Evolutionary conservation across 2,888 invertebrate species (phyloP).

Genomic region (Calephelis perditalis): DNA sequence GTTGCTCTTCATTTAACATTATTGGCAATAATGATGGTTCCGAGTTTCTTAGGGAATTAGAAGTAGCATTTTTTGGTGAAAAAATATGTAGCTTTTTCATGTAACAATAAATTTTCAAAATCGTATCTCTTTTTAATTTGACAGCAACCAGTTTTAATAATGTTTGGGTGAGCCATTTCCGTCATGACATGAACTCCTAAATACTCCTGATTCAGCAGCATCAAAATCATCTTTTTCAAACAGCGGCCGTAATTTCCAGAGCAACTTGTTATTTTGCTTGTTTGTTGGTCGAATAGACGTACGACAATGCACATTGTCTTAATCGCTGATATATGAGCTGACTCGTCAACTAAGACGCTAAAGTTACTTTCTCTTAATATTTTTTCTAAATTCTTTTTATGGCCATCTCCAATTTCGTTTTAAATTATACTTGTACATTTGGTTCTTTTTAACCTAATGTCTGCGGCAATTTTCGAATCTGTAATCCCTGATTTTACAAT

Average conservation of each 20-base stretch:
- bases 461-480: constrained; percentile 3
- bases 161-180: background rate
- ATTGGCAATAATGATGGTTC: background rate
- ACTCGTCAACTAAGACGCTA: constrained; percentile 21
- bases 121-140: background rate
- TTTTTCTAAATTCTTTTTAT: constrained; percentile 15
- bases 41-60: background rate
- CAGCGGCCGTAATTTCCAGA: background rate
- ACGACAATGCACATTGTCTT: constrained; percentile 19
- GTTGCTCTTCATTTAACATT: background rate
- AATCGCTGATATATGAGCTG: constrained; percentile 20
- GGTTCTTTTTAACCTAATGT: constrained; percentile 12
- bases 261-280: background rate
- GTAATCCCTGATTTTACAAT: background rate
- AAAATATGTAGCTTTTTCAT: background rate
- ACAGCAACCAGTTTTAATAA: background rate
- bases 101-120: background rate
- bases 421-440: constrained; percentile 12
- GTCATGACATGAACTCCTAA: background rate
- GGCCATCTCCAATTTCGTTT: constrained; percentile 16
- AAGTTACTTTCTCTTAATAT: background rate
- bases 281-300: background rate
- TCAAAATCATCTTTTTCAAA: constrained; percentile 11
- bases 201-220: background rate
- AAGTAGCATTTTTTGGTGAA: constrained; percentile 1